Conservation (phyloP, 2,888 invertebrate species). For the Plutella xylostella region DNA sequence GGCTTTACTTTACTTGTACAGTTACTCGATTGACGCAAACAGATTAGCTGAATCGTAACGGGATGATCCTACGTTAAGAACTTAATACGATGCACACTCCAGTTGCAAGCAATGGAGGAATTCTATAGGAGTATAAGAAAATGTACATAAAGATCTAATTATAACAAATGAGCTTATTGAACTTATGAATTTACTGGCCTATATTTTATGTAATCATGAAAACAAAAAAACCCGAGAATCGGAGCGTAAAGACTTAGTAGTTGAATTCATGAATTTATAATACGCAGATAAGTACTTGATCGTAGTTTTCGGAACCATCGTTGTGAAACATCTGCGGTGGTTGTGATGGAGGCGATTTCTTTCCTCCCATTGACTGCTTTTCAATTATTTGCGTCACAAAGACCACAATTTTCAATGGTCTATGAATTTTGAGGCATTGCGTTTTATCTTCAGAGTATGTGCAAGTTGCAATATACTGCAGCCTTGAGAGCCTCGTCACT, state of each 20-base stretch:
- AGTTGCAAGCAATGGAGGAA: not conserved
- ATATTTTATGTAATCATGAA: slow-evolving; percentile 4
- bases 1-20: slow-evolving; percentile 29
- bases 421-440: too few relatives aligned
- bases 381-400: too few relatives aligned
- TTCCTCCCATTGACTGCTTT: too few relatives aligned
- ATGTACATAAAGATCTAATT: not conserved
- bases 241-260: not conserved
- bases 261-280: not conserved
- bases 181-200: not conserved
- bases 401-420: too few relatives aligned
- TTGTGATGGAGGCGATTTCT: too few relatives aligned
- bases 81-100: not conserved
- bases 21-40: slow-evolving; percentile 35
- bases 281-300: not conserved
- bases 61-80: slow-evolving; percentile 27
- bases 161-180: not conserved
- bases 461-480: too few relatives aligned
- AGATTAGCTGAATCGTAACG: slow-evolving; percentile 52
- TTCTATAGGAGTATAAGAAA: not conserved
- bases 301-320: not conserved
- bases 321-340: not conserved
- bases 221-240: not conserved
- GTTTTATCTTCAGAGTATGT: too few relatives aligned
- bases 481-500: too few relatives aligned